Evolutionary conservation across 2,888 invertebrate species (phyloP), one percentile per base, ranked within the genome.

Genomic region (Cabera pusaria): DNA sequence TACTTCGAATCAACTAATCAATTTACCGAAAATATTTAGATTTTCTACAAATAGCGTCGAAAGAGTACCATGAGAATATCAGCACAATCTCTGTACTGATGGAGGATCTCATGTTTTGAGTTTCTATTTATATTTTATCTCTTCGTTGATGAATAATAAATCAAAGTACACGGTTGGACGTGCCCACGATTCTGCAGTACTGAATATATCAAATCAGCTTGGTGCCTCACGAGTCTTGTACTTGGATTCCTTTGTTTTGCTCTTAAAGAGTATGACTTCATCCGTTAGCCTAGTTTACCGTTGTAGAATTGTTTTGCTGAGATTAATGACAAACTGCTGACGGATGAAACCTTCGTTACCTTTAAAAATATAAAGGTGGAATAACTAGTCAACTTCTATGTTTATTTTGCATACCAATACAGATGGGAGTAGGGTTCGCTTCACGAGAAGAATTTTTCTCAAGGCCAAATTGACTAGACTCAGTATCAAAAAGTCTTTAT

Each of bases 121-220:
- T 43, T 43, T 33, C 23, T 40, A 27, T 11, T 29, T 28, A 32
- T 41, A 33, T 37, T 36, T 18, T 36, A 41, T 47, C 50, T 38
- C 38, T 52, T 32, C 45, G 45, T 53, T 55, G 60, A 61, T 48
- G 49, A 57, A 40, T 64, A 62, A 86, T 83, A 82, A 84, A 83
- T 88, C 87, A 85, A 68, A 55, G 52, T 63, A 55, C 54, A 61
- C 56, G 61, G 63, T 62, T 57, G 61, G 64, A 65, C 67, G 56
- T 66, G 69, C 70, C 72, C 80, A 85, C 84, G 84, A 81, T 82
- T 82, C 80, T 73, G 78, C 79, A 70, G 75, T 53, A 52, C 66
- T 66, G 74, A 74, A 81, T 81, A 77, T 72, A 82, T 83, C 76
- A 77, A 82, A 83, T 61, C 86, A 84, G 87, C 86, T 87, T 86